phyloP scores from a whole-genome alignment of 2,888 invertebrate species.

The Tinea pellionella region DNA sequence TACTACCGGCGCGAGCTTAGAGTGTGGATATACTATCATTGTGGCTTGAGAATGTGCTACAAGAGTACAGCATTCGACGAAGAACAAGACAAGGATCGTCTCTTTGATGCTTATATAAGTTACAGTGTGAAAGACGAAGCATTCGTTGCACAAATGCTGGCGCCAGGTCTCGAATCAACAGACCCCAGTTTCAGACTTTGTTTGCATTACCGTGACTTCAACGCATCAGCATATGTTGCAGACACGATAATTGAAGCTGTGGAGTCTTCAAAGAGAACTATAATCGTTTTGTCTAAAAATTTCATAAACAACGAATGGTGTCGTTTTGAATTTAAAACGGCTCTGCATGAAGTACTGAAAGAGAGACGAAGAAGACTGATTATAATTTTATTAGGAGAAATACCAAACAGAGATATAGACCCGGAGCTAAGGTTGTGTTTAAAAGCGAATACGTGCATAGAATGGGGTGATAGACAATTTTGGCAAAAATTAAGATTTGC shows the following conservation, averaged over 20 bases:
- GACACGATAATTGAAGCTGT: conserved; percentile 95
- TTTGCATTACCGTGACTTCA: conserved; percentile 91
- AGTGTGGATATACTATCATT: conserved; percentile 88
- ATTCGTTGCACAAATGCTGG: conserved; percentile 89
- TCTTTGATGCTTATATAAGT: conserved; percentile 95
- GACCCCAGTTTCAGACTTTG: conserved; percentile 88
- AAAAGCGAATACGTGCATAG: conserved; percentile 90
- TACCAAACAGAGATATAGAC: conserved; percentile 90
- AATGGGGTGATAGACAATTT: conserved; percentile 94
- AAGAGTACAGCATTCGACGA: conserved; percentile 84
- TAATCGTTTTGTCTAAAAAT: conserved; percentile 90
- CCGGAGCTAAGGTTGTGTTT: conserved; percentile 90
- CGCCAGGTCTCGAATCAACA: conserved; percentile 85
- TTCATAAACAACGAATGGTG: conserved; percentile 97
- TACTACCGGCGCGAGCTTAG: conserved; percentile 84
- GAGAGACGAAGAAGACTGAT: conserved; percentile 88
- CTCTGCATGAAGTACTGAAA: conserved; percentile 89
- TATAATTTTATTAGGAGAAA: conserved; percentile 89
- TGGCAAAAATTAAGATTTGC: conserved; percentile 96
- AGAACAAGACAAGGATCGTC: conserved; percentile 83
- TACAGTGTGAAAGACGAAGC: conserved; percentile 94
- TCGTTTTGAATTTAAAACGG: conserved; percentile 93
- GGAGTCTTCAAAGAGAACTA: conserved; percentile 88
- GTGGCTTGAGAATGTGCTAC: conserved; percentile 88
- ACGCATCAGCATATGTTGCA: conserved; percentile 87